Conservation (phyloP, 2,888 invertebrate species). For the Yponomeuta plumbellus region DNA sequence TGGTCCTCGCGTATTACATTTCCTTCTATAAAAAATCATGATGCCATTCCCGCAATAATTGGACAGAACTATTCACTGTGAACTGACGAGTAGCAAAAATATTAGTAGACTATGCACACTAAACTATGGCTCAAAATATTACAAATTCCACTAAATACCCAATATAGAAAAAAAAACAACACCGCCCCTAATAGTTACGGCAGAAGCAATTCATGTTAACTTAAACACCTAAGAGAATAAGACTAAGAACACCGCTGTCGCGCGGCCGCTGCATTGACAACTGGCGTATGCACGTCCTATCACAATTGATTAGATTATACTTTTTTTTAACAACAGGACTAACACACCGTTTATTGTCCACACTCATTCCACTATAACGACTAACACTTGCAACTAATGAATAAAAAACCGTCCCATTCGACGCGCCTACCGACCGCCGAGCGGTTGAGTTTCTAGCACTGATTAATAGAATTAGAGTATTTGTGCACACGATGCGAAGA, state of each 20-base stretch:
- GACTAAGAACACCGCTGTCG: slow-evolving; percentile 50
- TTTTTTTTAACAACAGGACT: slow-evolving; percentile 18
- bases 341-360: slow-evolving; percentile 67
- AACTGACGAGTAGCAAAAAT: slow-evolving; percentile 69
- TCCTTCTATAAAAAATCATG: slow-evolving; percentile 46
- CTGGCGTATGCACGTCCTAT: slow-evolving; percentile 43
- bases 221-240: slow-evolving; percentile 60
- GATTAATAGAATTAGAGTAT: slow-evolving; percentile 62
- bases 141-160: slow-evolving; percentile 68
- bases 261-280: slow-evolving; percentile 29
- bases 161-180: slow-evolving; percentile 53
- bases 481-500: slow-evolving; percentile 55
- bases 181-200: slow-evolving; percentile 44
- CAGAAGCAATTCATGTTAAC: slow-evolving; percentile 57
- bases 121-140: slow-evolving; percentile 67
- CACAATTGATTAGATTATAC: slow-evolving; percentile 39
- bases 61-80: slow-evolving; percentile 61
- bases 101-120: slow-evolving; percentile 68
- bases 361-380: slow-evolving; percentile 59
- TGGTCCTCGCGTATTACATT: slow-evolving; percentile 57
- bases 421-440: slow-evolving; percentile 36
- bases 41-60: slow-evolving; percentile 66
- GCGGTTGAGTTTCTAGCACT: slow-evolving; percentile 33
- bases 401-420: slow-evolving; percentile 31
- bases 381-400: slow-evolving; percentile 61